Conservation (phyloP, 2,113 vertebrate genomes). For the Syngnathoides biaculeatus region DNA sequence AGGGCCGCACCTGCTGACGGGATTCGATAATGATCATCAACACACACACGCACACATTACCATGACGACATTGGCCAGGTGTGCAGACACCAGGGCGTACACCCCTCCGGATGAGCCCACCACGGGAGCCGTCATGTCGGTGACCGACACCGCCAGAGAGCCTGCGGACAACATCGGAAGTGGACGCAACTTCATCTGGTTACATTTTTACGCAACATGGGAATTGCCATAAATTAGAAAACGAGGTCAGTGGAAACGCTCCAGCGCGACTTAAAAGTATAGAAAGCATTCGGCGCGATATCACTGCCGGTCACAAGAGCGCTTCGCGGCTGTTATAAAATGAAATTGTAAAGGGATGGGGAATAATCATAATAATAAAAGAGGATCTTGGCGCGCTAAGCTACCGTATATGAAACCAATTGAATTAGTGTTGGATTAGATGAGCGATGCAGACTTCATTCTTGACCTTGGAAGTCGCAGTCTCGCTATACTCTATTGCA, state of each 20-base stretch:
- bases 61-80: slow-evolving; percentile 97
- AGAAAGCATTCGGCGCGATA: background rate
- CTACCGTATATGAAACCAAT: background rate
- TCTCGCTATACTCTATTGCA: too few species aligned
- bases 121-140: slow-evolving; percentile 93
- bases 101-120: slow-evolving; percentile 95
- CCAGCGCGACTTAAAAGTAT: background rate
- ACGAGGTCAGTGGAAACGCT: background rate
- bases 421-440: background rate
- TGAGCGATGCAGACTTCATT: background rate
- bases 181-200: background rate
- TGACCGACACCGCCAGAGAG: slow-evolving; percentile 89
- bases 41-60: slow-evolving; percentile 62
- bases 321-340: background rate
- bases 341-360: background rate
- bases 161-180: slow-evolving; percentile 76
- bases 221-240: background rate
- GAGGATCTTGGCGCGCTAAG: background rate
- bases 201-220: background rate
- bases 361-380: background rate
- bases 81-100: slow-evolving; percentile 93
- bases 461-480: background rate
- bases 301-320: background rate
- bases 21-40: slow-evolving; percentile 27
- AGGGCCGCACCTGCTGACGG: slow-evolving; percentile 43